Conservation (phyloP, 1,140 invertebrate genomes). For the Plutomurus gul region DNA sequence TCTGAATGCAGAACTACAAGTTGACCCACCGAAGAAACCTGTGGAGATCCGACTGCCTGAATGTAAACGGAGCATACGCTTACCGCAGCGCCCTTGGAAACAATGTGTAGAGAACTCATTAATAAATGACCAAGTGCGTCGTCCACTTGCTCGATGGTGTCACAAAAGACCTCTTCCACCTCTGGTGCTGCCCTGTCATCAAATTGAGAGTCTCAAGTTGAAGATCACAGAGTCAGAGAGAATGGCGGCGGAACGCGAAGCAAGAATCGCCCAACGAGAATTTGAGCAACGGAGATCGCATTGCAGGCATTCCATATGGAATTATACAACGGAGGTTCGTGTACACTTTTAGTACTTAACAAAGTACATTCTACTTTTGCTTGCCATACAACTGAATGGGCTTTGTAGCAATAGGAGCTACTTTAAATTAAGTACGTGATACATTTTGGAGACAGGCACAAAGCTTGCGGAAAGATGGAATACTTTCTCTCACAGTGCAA, state of each 20-base stretch:
- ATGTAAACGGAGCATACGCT: neutral
- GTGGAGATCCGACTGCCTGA: slow-evolving; percentile 44
- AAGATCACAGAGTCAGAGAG: slow-evolving; percentile 35
- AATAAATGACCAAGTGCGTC: slow-evolving; percentile 50
- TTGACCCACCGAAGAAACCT: slow-evolving; percentile 36
- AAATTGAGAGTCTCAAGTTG: slow-evolving; percentile 38
- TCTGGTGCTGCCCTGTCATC: slow-evolving; percentile 36
- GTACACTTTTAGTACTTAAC: neutral
- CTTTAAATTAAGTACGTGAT: no score
- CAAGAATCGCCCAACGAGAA: slow-evolving; percentile 5
- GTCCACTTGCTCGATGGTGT: slow-evolving; percentile 49
- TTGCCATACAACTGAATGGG: no score
- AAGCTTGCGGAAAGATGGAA: no score
- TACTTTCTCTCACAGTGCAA: neutral
- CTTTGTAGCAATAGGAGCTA: no score
- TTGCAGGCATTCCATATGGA: slow-evolving; percentile 48
- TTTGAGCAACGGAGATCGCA: slow-evolving; percentile 32
- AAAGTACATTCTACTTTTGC: no score
- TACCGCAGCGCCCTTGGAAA: slow-evolving; percentile 39
- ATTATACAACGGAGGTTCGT: slow-evolving; percentile 35
- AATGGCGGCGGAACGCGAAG: neutral
- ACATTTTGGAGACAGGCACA: no score
- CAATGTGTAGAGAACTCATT: slow-evolving; percentile 49
- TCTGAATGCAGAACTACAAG: slow-evolving; percentile 27
- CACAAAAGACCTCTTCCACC: slow-evolving; percentile 42